A percentile compares a stretch with the other conserved stretches of the same genome.
phyloP scores from a whole-genome alignment of 2,888 invertebrate genomes.

The Aplocera efformata region DNA sequence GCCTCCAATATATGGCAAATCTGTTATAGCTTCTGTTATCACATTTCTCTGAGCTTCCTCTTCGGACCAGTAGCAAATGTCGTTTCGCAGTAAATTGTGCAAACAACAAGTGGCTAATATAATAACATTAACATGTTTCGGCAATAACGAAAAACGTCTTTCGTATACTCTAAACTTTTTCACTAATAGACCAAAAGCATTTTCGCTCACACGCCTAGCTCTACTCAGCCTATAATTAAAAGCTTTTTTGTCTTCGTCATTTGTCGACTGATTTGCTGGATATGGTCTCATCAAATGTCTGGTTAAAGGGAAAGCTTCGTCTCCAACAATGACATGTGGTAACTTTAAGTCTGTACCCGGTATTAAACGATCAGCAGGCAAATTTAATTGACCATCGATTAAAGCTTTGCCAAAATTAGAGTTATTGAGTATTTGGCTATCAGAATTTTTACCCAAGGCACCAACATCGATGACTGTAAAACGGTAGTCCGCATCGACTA shows the following conservation, averaged over 20 bases:
- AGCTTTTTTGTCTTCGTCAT: conserved; percentile 27
- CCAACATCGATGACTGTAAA: conserved; percentile 34
- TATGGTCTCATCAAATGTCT: conserved; percentile 32
- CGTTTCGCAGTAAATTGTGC: too few species aligned
- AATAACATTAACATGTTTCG: too few species aligned
- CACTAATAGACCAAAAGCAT: conserved; percentile 3
- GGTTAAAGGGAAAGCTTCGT: conserved; percentile 16
- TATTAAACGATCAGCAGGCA: conserved; percentile 21
- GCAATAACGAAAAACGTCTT: too few species aligned
- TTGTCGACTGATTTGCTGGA: conserved; percentile 33
- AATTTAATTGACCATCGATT: conserved; percentile 17
- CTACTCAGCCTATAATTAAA: conserved; percentile 42
- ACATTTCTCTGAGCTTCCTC: too few species aligned
- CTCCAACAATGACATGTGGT: not conserved
- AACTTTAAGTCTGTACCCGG: conserved; percentile 15
- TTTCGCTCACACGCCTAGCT: conserved; percentile 35
- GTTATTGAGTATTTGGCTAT: conserved; percentile 22
- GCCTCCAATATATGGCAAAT: too few species aligned
- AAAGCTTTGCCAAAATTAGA: conserved; percentile 19
- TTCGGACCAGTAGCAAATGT: too few species aligned
- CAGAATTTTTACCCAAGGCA: conserved; percentile 31
- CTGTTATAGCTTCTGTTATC: too few species aligned
- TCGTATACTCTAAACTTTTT: too few species aligned
- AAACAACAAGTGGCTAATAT: too few species aligned
- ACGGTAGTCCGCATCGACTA: conserved; percentile 38